Evolutionary conservation across 2,113 vertebrate genomes (phyloP), one percentile per base, ranked within the genome.

Genomic region (Vicugna pacos): DNA sequence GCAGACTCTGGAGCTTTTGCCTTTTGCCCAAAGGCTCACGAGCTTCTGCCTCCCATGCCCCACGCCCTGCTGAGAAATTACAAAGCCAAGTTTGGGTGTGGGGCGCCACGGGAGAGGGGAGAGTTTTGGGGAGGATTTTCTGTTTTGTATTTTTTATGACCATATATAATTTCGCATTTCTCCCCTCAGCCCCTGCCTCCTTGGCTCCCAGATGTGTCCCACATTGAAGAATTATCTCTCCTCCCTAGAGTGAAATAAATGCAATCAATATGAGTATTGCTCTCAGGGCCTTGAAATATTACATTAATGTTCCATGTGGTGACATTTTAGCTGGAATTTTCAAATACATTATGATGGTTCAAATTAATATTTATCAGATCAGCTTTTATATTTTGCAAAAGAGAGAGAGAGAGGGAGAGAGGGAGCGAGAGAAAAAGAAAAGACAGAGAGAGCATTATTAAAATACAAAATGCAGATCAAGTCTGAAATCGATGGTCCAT

Each of bases 281-380:
- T 99, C 99, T 99, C 99, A 99, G 99, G 99, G 99, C 99, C 99
- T 99, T 99, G 99, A 99, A 99, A 99, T 99, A 99, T 99, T 99
- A 99, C 99, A 99, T 99, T 99, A 99, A 99, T 99, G 99, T 99
- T 99, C 99, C 99, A 99, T 99, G 99, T 99, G 99, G 99, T 99
- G 99, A 99, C 99, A 99, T 99, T 99, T 99, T 99, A 99, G 99
- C 99, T 99, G 99, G 99, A 99, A 99, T 99, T 99, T 99, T 99
- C 99, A 99, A 99, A 99, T 99, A 99, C 99, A 99, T 99, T 99
- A 99, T 99, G 99, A 99, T 99, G 99, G 99, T 99, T 99, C 99
- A 99, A 99, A 99, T 99, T 99, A 99, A 99, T 99, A 99, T 99
- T 99, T 99, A 99, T 99, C 99, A 99, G 99, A 99, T 99, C 99